phyloP scores from a whole-genome alignment of 2,113 vertebrate genomes.

The Takifugu flavidus region DNA sequence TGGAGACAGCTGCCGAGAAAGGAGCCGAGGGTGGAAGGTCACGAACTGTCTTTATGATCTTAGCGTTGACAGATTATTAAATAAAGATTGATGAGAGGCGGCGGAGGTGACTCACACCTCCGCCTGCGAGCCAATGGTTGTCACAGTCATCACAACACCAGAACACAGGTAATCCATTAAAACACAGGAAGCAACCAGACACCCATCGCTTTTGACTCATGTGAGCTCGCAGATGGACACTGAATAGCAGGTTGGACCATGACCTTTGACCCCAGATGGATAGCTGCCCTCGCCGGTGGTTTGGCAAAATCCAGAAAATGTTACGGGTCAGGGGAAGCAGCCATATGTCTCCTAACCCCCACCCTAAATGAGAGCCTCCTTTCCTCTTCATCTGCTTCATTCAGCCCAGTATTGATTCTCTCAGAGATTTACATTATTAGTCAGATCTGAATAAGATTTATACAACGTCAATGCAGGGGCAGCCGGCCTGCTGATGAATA shows the following conservation, averaged over 20 bases:
- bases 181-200: neutral
- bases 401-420: slow-evolving; percentile 31
- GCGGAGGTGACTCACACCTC: slow-evolving; percentile 28
- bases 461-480: neutral
- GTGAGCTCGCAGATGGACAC: slow-evolving; percentile 63
- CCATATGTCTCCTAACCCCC: slow-evolving; percentile 47
- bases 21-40: slow-evolving; percentile 28
- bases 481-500: slow-evolving; percentile 37
- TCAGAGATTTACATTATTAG: slow-evolving; percentile 31
- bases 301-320: slow-evolving; percentile 38
- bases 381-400: slow-evolving; percentile 22
- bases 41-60: slow-evolving; percentile 38
- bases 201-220: slow-evolving; percentile 40
- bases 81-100: slow-evolving; percentile 40
- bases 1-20: slow-evolving; percentile 31
- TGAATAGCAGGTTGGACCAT: slow-evolving; percentile 30
- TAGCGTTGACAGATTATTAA: slow-evolving; percentile 21
- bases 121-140: slow-evolving; percentile 2
- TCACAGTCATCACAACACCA: slow-evolving; percentile 9
- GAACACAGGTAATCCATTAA: neutral
- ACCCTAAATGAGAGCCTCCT: neutral
- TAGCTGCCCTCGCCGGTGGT: slow-evolving; percentile 44
- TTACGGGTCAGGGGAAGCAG: slow-evolving; percentile 31
- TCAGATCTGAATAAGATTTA: slow-evolving; percentile 39
- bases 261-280: slow-evolving; percentile 65